Percentiles rank a stretch among this genome's conserved stretches.
phyloP scores from a whole-genome alignment of 2,888 invertebrate genomes.

The Bombylius major region DNA sequence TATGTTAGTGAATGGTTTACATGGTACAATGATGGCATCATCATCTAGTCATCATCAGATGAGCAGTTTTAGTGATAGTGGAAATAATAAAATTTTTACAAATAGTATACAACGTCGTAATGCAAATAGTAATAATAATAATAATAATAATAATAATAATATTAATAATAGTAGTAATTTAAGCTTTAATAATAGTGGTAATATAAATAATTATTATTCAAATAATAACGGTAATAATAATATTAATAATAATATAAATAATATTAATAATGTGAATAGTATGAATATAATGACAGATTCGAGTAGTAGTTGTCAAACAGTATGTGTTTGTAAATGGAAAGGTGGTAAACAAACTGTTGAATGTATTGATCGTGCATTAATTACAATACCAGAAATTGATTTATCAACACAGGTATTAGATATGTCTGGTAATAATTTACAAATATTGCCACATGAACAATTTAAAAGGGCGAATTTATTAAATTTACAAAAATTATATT shows the following conservation, averaged over 20 bases:
- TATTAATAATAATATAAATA: constrained; percentile 7
- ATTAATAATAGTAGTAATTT: neutral
- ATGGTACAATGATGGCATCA: neutral
- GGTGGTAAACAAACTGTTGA: constrained; percentile 87
- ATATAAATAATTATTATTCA: constrained; percentile 13
- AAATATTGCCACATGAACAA: constrained; percentile 67
- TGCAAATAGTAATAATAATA: constrained; percentile 8
- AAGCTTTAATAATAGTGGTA: neutral
- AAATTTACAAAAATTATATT: constrained; percentile 75
- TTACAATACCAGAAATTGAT: constrained; percentile 76
- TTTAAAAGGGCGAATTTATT: constrained; percentile 69
- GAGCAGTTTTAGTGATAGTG: neutral
- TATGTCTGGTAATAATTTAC: constrained; percentile 76
- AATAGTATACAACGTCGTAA: constrained; percentile 4
- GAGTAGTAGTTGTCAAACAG: constrained; percentile 50
- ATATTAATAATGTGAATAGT: constrained; percentile 12
- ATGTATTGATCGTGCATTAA: constrained; percentile 71
- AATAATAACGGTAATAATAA: constrained; percentile 12
- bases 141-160: constrained; percentile 10
- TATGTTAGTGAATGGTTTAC: neutral
- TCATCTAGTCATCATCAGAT: neutral
- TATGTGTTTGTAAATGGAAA: constrained; percentile 88
- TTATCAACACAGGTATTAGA: constrained; percentile 84
- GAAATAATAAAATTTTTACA: neutral
- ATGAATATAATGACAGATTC: constrained; percentile 8